Conservation (phyloP, 2,113 vertebrate genomes). For the Typhlomys cinereus region DNA sequence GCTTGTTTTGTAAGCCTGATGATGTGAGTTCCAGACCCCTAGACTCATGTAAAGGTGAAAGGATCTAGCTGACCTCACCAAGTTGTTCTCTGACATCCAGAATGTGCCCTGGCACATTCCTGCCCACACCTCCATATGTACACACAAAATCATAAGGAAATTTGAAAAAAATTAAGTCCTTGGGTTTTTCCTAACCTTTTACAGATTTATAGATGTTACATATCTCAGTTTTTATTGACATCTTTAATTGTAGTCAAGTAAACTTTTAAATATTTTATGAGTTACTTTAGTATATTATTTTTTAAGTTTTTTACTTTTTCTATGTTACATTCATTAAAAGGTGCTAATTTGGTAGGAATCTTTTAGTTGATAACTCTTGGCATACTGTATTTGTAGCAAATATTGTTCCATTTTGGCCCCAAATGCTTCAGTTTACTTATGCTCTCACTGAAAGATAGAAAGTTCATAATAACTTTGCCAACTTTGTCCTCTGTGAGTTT, state of each 20-base stretch:
- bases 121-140: no score
- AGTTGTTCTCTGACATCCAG: no score
- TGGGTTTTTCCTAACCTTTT: not conserved
- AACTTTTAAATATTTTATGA: not conserved
- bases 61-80: no score
- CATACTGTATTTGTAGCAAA: not conserved
- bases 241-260: not conserved
- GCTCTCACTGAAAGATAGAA: not conserved
- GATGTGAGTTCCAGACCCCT: no score
- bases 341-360: not conserved
- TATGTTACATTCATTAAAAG: no score
- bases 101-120: no score
- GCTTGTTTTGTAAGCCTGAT: no score
- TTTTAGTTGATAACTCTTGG: not conserved
- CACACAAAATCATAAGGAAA: no score
- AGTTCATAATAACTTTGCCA: not conserved
- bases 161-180: not conserved
- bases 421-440: not conserved
- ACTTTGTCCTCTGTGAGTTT: not conserved
- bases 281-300: not conserved
- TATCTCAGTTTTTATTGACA: slow-evolving; percentile 1
- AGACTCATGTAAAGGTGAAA: no score
- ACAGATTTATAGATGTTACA: not conserved
- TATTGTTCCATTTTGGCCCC: not conserved
- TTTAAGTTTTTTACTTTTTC: slow-evolving; percentile 3